Evolutionary conservation across 2,113 vertebrate genomes (phyloP).

Genomic region (Leptocoma aspasia): DNA sequence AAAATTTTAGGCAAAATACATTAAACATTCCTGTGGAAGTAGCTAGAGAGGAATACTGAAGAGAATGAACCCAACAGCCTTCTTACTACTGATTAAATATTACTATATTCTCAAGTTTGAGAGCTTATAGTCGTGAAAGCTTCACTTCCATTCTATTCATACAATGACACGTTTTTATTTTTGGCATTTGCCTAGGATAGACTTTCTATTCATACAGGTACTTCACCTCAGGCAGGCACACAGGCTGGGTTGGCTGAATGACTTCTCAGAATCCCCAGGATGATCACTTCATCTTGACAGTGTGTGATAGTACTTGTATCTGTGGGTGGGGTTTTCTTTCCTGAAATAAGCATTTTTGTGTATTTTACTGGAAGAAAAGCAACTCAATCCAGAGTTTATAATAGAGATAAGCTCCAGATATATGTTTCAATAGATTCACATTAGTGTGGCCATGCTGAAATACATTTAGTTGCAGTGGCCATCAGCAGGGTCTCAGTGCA

Average conservation of each 20-base stretch:
- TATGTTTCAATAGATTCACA: not conserved
- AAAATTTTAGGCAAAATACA: not conserved
- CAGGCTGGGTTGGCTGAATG: not conserved
- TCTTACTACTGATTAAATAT: not conserved
- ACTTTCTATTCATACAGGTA: not conserved
- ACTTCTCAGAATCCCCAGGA: not conserved
- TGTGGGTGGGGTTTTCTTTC: not conserved
- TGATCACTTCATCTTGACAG: not conserved
- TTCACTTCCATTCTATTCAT: not conserved
- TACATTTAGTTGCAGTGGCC: not conserved
- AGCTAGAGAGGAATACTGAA: not conserved
- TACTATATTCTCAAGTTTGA: not conserved
- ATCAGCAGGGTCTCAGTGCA: not conserved
- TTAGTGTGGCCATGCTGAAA: not conserved
- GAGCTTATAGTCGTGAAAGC: not conserved
- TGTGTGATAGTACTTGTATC: not conserved
- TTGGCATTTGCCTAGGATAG: not conserved
- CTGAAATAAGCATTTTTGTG: not conserved
- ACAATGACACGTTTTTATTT: not conserved
- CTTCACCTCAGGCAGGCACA: not conserved
- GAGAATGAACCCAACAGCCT: not conserved
- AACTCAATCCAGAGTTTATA: not conserved
- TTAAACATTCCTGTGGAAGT: not conserved
- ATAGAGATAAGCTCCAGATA: not conserved
- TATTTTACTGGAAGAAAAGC: not conserved